Percentiles rank a stretch among this genome's conserved stretches.
Conservation (phyloP, 2,113 vertebrate species). For the Takifugu bimaculatus region DNA sequence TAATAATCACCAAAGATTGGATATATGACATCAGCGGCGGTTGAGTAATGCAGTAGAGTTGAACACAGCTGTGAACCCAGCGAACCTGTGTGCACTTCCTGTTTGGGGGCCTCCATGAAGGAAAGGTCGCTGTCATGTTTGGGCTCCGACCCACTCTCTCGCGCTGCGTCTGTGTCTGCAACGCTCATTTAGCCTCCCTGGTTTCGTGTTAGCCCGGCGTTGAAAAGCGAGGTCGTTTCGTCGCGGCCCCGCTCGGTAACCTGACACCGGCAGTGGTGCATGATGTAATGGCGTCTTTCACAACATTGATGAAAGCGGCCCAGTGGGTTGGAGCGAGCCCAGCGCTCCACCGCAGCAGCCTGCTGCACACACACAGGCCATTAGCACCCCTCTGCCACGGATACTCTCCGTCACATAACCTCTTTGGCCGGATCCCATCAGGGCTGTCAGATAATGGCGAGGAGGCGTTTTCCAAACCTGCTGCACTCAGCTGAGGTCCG, state of each 20-base stretch:
- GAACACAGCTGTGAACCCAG: slow-evolving; percentile 26
- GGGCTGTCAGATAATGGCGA: slow-evolving; percentile 41
- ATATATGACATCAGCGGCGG: neutral
- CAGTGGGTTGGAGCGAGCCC: slow-evolving; percentile 29
- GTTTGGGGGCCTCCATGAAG: slow-evolving; percentile 59
- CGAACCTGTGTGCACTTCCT: slow-evolving; percentile 52
- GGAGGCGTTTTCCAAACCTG: slow-evolving; percentile 31
- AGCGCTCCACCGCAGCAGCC: slow-evolving; percentile 14
- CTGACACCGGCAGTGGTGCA: slow-evolving; percentile 43
- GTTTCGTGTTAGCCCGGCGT: neutral
- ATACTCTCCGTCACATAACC: slow-evolving; percentile 7
- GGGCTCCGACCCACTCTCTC: slow-evolving; percentile 34
- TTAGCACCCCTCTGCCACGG: slow-evolving; percentile 7
- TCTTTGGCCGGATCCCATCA: slow-evolving; percentile 22
- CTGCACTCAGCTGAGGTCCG: slow-evolving; percentile 22
- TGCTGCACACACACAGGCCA: slow-evolving; percentile 15
- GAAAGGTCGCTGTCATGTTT: slow-evolving; percentile 56
- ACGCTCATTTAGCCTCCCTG: slow-evolving; percentile 1
- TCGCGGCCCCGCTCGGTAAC: slow-evolving; percentile 20
- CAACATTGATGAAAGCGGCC: slow-evolving; percentile 29
- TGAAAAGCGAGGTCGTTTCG: neutral
- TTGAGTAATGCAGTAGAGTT: slow-evolving; percentile 7
- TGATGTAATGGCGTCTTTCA: slow-evolving; percentile 46
- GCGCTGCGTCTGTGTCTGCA: neutral
- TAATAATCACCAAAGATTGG: no score